Percentiles rank a stretch among this genome's conserved stretches.
These are phyloP conservation scores for Polyodon spathula DNA, from an alignment of 2,113 vertebrate genomes.

Conservation along the genomic window DNA sequence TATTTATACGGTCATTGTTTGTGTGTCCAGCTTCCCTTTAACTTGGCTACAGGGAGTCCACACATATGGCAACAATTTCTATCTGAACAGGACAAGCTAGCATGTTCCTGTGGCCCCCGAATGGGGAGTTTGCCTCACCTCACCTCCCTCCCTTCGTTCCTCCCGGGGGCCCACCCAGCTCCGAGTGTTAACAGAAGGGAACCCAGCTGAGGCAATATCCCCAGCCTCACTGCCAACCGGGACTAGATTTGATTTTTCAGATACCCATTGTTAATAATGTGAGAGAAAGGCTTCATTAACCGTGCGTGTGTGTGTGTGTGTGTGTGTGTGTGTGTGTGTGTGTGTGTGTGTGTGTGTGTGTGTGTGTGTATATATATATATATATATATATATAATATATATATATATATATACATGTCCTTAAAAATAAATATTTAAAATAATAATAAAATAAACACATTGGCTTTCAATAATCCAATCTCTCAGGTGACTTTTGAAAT, in stretches of 20 bases:
- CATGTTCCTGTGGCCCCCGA: slow-evolving; percentile 23
- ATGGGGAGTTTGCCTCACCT: slow-evolving; percentile 19
- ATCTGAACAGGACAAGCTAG: slow-evolving; percentile 25
- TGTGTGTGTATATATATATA: too few relatives aligned
- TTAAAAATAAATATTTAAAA: too few relatives aligned
- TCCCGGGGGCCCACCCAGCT: slow-evolving; percentile 25
- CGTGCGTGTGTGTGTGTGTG: too few relatives aligned
- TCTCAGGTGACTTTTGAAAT: too few relatives aligned
- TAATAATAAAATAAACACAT: too few relatives aligned
- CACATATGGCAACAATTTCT: slow-evolving; percentile 29
- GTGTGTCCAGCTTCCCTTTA: background rate
- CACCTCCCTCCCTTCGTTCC: slow-evolving; percentile 14
- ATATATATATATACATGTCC: too few relatives aligned
- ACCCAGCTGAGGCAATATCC: background rate
- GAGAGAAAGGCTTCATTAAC: slow-evolving; percentile 7
- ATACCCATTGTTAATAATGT: slow-evolving; percentile 13
- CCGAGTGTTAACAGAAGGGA: slow-evolving; percentile 7
- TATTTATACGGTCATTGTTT: background rate
- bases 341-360: too few relatives aligned
- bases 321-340: too few relatives aligned
- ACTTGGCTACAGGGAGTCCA: slow-evolving; percentile 8
- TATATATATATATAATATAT: too few relatives aligned
- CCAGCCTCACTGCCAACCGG: slow-evolving; percentile 23
- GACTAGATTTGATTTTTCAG: slow-evolving; percentile 30
- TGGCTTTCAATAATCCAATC: too few relatives aligned